Evolutionary conservation across 2,797 vertebrate species (phyloP), one percentile per base, ranked within the genome.

Genomic region (Bradypodion ventrale): DNA sequence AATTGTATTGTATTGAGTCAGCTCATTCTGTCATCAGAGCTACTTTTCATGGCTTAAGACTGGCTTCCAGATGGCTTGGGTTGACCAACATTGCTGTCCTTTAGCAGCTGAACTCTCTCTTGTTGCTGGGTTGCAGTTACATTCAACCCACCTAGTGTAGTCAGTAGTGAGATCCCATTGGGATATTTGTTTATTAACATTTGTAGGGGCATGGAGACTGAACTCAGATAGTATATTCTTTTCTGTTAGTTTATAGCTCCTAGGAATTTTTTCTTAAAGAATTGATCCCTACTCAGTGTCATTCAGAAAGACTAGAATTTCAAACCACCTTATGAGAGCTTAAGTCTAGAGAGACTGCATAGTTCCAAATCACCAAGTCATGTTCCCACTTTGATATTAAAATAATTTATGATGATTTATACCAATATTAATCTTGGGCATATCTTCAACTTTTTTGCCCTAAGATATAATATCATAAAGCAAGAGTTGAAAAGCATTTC

Each of bases 351-450:
- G 49, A 46, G 6, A 59, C 2, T 69, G 10, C 27, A 80, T 69
- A 52, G 13, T 35, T n/a, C 13, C 40, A 27, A 35, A 78, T 60
- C 46, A 37, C 25, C 32, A 80, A 83, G 7, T 52, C 27, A 12
- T 37, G 44, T 23, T 56, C 68, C 86, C 75, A 87, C 84, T 73
- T 77, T 86, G 75, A 87, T 88, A 88, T 1, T n/a, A 23, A 62
- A 65, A 62, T 63, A 56, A 60, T 56, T 78, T 2, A 40, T 66
- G 82, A 19, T 37, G 70, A 0, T 1, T 66, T 73, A 84, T 70
- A 75, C 56, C 42, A 42, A 62, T 62, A 68, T 74, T 15, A 63
- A 84, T 87, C 85, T 90, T 66, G 69, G 77, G 78, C 82, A 52
- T 85, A 60, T 86, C 69, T 88, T 75, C 1, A 2, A 85, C 92